Conservation (phyloP, 2,797 vertebrate species). For the Tapirus indicus region DNA sequence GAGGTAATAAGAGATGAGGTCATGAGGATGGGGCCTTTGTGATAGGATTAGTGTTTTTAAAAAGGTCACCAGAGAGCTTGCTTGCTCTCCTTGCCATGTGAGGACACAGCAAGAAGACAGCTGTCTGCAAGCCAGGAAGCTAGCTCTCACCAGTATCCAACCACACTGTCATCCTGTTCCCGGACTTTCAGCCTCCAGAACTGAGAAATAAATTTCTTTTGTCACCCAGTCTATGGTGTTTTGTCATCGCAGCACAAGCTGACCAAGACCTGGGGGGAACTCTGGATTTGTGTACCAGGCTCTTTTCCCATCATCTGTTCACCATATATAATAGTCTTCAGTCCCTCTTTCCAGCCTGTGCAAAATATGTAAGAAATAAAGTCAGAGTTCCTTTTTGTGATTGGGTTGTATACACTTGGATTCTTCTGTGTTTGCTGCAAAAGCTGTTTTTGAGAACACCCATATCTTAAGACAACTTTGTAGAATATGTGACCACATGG, state of each 20-base stretch:
- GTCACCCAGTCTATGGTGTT: not conserved
- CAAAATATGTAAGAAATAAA: constrained; percentile 61
- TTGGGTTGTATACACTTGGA: not conserved
- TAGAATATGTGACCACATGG: not conserved
- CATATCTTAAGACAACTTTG: not conserved
- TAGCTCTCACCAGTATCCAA: not conserved
- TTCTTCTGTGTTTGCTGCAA: constrained; percentile 13
- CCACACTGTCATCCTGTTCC: not conserved
- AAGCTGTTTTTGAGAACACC: not conserved
- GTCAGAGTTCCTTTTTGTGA: not conserved
- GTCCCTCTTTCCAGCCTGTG: constrained; percentile 1
- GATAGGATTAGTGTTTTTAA: not conserved
- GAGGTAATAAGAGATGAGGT: not conserved
- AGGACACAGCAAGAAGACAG: not conserved
- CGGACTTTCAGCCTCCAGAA: not conserved
- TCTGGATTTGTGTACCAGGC: not conserved
- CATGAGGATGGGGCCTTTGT: not conserved
- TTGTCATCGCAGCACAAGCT: not conserved
- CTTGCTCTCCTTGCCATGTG: not conserved
- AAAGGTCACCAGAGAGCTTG: not conserved
- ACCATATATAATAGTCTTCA: not conserved
- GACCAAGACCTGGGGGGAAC: no score
- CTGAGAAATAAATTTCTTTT: not conserved
- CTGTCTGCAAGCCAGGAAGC: not conserved
- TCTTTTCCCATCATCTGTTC: not conserved